Percentiles rank a stretch among this genome's conserved stretches.
These are phyloP conservation scores for Anseranas semipalmata DNA, from an alignment of 2,113 vertebrate genomes.

Conservation along the genomic window DNA sequence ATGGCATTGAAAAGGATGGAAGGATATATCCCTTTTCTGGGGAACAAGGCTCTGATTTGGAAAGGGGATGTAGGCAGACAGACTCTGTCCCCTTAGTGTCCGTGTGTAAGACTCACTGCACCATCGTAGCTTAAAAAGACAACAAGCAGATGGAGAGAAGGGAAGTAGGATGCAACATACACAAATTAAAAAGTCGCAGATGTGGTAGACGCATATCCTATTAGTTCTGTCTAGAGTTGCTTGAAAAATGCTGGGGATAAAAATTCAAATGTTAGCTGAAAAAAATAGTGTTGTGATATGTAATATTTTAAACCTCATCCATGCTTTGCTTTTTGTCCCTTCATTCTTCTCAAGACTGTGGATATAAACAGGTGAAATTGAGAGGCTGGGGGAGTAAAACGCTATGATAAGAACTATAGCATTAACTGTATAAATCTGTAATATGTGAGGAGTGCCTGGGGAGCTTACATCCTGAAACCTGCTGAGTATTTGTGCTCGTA, in stretches of 20 bases:
- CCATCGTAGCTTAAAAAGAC: background rate
- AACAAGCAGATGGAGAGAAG: slow-evolving; percentile 50
- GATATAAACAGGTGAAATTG: background rate
- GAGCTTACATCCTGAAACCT: background rate
- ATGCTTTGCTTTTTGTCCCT: background rate
- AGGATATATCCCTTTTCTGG: background rate
- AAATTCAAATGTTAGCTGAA: background rate
- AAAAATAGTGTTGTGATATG: background rate
- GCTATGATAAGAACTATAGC: background rate
- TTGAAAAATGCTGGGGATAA: slow-evolving; percentile 1
- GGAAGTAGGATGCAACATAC: slow-evolving; percentile 44
- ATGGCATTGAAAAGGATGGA: background rate
- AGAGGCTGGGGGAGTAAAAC: background rate
- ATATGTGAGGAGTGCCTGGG: background rate
- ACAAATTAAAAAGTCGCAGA: slow-evolving; percentile 55
- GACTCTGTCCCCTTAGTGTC: background rate
- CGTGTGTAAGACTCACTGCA: background rate
- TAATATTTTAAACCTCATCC: background rate
- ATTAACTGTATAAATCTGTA: background rate
- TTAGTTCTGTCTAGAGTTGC: slow-evolving; percentile 46
- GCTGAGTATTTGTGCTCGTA: background rate
- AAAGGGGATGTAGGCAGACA: background rate
- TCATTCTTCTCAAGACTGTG: background rate
- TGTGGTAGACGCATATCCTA: slow-evolving; percentile 55
- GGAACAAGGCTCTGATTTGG: background rate